Evolutionary conservation across 2,113 vertebrate genomes (phyloP).

Genomic region (Willisornis vidua): DNA sequence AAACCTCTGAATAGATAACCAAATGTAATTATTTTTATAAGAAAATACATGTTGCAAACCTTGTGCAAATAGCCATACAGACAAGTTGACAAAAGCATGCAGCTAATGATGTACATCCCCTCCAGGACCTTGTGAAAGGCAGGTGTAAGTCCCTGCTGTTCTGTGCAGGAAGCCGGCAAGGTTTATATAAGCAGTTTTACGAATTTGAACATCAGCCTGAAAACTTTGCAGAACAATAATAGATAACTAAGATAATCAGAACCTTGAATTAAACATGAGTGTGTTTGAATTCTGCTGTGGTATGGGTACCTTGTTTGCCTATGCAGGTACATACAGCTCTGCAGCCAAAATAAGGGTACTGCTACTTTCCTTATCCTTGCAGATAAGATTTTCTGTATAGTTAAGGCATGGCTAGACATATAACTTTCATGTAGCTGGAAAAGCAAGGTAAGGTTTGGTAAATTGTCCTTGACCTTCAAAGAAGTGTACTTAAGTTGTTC

Average conservation of each 20-base stretch:
- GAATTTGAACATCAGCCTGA: neutral
- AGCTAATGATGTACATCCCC: neutral
- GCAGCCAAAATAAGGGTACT: neutral
- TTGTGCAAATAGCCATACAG: neutral
- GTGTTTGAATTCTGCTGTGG: neutral
- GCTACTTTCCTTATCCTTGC: neutral
- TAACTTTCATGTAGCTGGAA: neutral
- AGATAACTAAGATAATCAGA: neutral
- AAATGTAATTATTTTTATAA: neutral
- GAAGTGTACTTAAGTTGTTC: neutral
- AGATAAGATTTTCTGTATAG: neutral
- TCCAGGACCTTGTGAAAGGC: neutral
- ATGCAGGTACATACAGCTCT: neutral
- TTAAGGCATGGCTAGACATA: neutral
- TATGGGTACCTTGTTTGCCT: neutral
- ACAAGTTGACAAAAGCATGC: neutral
- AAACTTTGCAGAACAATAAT: neutral
- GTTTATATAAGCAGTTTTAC: neutral
- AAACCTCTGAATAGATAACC: neutral
- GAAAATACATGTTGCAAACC: neutral
- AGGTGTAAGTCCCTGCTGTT: neutral
- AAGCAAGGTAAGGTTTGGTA: neutral
- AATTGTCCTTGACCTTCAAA: neutral
- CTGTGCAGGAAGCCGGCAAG: neutral
- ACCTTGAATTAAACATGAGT: neutral